Conservation (phyloP, 2,888 invertebrate genomes). For the Microdon myrmicae region DNA sequence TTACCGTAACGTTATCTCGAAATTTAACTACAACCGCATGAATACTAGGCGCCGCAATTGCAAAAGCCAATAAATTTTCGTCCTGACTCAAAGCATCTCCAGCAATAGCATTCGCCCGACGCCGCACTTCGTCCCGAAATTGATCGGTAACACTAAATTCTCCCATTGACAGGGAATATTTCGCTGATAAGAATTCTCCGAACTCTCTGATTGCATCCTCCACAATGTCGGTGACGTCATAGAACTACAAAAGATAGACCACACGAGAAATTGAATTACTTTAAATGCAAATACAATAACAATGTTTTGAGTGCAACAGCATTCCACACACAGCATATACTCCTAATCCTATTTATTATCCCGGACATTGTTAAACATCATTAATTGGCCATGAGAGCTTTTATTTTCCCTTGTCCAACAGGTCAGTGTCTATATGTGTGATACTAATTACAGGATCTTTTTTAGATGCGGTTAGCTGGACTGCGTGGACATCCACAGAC, state of each 20-base stretch:
- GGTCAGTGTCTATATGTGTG: no score
- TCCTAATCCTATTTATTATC: no score
- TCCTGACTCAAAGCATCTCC: conserved; percentile 65
- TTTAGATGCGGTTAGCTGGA: no score
- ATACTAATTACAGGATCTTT: no score
- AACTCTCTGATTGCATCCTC: conserved; percentile 65
- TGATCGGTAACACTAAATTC: conserved; percentile 55
- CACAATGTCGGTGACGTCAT: conserved; percentile 64
- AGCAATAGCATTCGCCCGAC: conserved; percentile 64
- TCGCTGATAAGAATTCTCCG: conserved; percentile 63
- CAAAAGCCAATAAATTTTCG: conserved; percentile 66
- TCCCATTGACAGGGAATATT: conserved; percentile 58
- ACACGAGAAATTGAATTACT: conserved; percentile 25
- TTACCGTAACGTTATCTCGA: conserved; percentile 66
- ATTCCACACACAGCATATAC: no score
- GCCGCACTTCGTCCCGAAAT: conserved; percentile 61
- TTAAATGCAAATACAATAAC: conserved; percentile 4
- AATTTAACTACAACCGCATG: conserved; percentile 67
- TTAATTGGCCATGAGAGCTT: no score
- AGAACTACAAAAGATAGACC: conserved; percentile 57
- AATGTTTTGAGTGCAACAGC: no score
- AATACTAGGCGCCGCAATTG: conserved; percentile 66
- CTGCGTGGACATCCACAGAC: no score
- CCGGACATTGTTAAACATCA: no score
- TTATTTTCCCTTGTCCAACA: no score